Evolutionary conservation across 2,888 invertebrate species (phyloP), one percentile per base, ranked within the genome.

Genomic region (Oxytorus armatus): DNA sequence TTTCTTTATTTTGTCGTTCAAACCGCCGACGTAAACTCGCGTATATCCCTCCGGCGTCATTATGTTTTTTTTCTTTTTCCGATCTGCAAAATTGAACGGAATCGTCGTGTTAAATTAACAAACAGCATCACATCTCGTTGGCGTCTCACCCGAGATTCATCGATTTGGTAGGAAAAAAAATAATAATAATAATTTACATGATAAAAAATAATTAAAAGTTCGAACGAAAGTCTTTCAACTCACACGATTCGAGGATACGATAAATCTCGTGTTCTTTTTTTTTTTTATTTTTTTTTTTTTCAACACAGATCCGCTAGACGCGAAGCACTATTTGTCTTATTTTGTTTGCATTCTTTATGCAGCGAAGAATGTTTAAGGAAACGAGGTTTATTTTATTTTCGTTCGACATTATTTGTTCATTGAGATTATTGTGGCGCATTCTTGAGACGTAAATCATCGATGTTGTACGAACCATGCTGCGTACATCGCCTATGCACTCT

Each of bases 11-110:
- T 95, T 95, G 91, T 97, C 97, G 89, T 95, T 96, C 86, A 98
- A 94, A 89, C 97, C 97, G 87, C 98, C 98, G 89, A 97, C 97
- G 92, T 97, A 97, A 85, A 97, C 97, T 91, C 97, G 95, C 87
- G 97, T 96, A 89, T 91, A 91, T 79, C 91, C 91, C 78, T 91
- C 92, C 18, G 92, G 90, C 66, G 91, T 91, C 92, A 92, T 91
- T 86, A 77, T 57, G 39, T 66, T 86, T 85, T 84, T 53, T 53
- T 36, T 51, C 16, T 68, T 10, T 78, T 55, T 68, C 39, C 14
- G 29, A 55, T 29, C 29, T 29, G 29, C 5, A 29, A 29, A 29
- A 29, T 29, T 29, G 29, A 29, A 29, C 29, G 29, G 29, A 29
- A 5, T 4, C 29, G 3, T 4, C 29, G 29, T 29, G 29, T 29